Base-by-base conservation (phyloP, 2,888 invertebrate species). In the Abrostola tripartita region DNA sequence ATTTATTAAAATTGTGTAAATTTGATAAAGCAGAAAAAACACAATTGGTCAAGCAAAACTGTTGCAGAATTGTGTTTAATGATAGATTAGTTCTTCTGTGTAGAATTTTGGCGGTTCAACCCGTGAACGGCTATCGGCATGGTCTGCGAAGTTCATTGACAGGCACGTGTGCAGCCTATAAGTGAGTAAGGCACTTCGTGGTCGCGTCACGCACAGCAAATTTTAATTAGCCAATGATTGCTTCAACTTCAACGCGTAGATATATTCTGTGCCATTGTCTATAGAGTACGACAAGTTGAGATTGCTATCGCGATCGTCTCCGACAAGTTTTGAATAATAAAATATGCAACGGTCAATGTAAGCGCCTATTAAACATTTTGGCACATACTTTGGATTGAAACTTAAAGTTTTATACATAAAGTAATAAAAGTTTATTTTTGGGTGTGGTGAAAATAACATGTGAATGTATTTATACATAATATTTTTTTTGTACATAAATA, bases 151-250 rank as follows among this genome's bases (percentile, higher is more conserved):
- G 94, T 94, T 94, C 94, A 93, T 93, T 94, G 94, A 93, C 94
- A 92, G 93, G 90, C 91, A 92, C 93, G 93, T 93, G 93, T 92
- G 91, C 89, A 91, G 91, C 89, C 89, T 92, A 85, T 90, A 90
- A 89, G 90, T 88, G 89, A 86, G 88, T 90, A 92, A 89, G 89
- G 85, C 88, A 89, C 85, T 90, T 85, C 85, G 87, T 88, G 90
- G 88, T 89, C 90, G 88, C 85, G 90, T 92, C 90, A 93, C 92
- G 93, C 92, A 93, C 84, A 86, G 90, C 90, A 92, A 93, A 93
- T 93, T 92, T 92, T 92, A 94, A 93, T 93, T 93, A 92, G 89
- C 86, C 86, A 87, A 90, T 90, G 91, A 92, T 93, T 90, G 90
- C 87, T 89, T 87, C 84, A 81, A 84, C 87, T 85, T 82, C 82